Evolutionary conservation across 2,797 vertebrate genomes (phyloP), one percentile per base, ranked within the genome.

Genomic region (Myoxocephalus aenaeus): DNA sequence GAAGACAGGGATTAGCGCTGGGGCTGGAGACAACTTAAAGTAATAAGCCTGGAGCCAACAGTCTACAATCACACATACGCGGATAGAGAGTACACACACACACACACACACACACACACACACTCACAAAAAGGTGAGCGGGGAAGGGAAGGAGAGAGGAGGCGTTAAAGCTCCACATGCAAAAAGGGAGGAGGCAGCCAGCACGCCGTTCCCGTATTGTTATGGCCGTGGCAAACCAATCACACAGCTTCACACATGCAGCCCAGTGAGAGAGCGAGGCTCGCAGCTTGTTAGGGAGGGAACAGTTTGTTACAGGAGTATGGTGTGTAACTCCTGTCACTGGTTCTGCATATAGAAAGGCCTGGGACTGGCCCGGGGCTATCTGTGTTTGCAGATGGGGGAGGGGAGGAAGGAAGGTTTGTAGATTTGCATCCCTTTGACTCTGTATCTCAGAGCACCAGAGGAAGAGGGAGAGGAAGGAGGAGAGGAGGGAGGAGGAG

Each of bases 361-460:
- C 89, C 90, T 86, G 91, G 89, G 92, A 93, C 88, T 90, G 89
- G 92, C 93, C 92, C 20, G 85, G 78, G 90, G 93, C 92, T 88
- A 93, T 92, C 91, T 89, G 83, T 91, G 87, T 92, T 92, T 92
- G 89, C 91, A 92, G 84, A 89, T 89, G 90, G 90, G 89, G 90
- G 46, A 86, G 64, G 89, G 90, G 84, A 86, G 81, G 87, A 90
- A 92, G 90, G 91, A 90, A 91, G 4, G 88, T 88, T 84, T 86
- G 80, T 75, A 92, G 84, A 93, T 94, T 94, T 94, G 92, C 92
- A 94, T 94, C 91, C 92, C 90, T 94, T 93, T 94, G 93, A 93
- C 92, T 91, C 79, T 83, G 73, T 92, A 92, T 93, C 92, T 93
- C 86, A 79, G 40, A 89, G 89, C 81, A 90, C 77, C 91, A 90